Evolutionary conservation across 2,888 invertebrate genomes (phyloP), one percentile per base, ranked within the genome.

Genomic region (Tenodera sinensis): DNA sequence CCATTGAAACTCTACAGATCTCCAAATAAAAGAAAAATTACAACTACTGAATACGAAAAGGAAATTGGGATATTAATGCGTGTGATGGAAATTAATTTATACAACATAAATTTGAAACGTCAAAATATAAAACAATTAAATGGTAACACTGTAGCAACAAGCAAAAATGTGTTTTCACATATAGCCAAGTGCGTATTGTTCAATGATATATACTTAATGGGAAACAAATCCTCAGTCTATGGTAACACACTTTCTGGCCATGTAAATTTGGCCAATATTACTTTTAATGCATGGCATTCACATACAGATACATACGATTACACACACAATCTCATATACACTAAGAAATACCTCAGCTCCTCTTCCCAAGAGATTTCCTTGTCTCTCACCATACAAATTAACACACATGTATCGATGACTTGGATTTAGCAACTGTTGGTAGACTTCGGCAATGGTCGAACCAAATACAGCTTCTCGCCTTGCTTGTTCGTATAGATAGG

Each of bases 401-500:
- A 71, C 54, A 71, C 54, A 71, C 3, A 71, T 71, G 54, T 71
- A 71, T 71, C 20, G 54, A 71, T 71, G 54, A 71, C 54, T 20
- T 30, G 47, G 54, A 87, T 25, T 90, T 89, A 90, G 87, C 90
- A 90, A 86, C 89, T 89, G 83, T 85, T 89, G 47, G 90, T 83
- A 84, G 89, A 88, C 93, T 96, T 96, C 88, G 98, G 98, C 93
- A 99, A 95, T 91, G 99, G 97, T 92, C 98, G 97, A 92, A 99
- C 98, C 92, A 99, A 96, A 95, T 98, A 99, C 90, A 99, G 95
- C 94, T 99, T 99, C 94, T 99, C 99, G 92, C 98, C 98, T 94
- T 98, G 97, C 93, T 98, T 98, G 95, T 98, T 98, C 92, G 98
- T 99, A 94, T 99, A 99, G 93, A 99, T 99, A 92, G 99, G 99